Evolutionary conservation across 2,888 invertebrate genomes (phyloP).

Genomic region (Encarsia formosa): DNA sequence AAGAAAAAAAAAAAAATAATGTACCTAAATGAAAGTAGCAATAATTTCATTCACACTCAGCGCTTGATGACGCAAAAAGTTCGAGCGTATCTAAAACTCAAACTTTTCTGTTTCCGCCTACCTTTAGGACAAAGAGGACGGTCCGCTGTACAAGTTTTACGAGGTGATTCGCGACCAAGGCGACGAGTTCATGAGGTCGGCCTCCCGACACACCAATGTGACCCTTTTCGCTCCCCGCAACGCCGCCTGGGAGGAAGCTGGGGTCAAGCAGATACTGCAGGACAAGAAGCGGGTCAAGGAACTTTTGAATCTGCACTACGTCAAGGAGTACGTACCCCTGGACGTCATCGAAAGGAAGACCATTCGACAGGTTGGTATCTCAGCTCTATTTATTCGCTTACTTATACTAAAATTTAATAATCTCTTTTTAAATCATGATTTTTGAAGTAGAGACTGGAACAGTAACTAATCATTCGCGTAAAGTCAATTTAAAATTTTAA

Average conservation of each 20-base stretch:
- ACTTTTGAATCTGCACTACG: constrained; percentile 77
- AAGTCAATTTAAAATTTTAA: too few species aligned
- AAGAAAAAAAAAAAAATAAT: neutral
- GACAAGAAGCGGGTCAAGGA: constrained; percentile 70
- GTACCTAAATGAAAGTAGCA: neutral
- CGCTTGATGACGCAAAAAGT: constrained; percentile 4
- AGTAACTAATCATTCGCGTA: too few species aligned
- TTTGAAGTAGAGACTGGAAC: too few species aligned
- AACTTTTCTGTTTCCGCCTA: constrained; percentile 26
- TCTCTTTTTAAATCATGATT: too few species aligned
- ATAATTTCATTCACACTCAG: neutral
- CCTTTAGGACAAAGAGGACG: constrained; percentile 65
- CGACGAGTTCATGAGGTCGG: constrained; percentile 68
- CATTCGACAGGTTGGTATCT: constrained; percentile 61
- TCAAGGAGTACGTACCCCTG: constrained; percentile 70
- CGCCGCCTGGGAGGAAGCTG: constrained; percentile 74
- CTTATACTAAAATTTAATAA: too few species aligned
- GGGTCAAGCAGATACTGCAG: constrained; percentile 63
- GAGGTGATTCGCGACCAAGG: constrained; percentile 75
- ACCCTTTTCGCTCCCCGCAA: constrained; percentile 89
- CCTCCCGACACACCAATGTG: constrained; percentile 67
- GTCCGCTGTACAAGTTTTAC: constrained; percentile 77
- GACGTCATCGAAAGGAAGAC: constrained; percentile 68
- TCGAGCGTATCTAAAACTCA: constrained; percentile 5
- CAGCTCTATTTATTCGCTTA: too few species aligned